These are phyloP conservation scores for Drosophila helvetica DNA, from an alignment of 2,888 invertebrate genomes.

Conservation along the genomic window DNA sequence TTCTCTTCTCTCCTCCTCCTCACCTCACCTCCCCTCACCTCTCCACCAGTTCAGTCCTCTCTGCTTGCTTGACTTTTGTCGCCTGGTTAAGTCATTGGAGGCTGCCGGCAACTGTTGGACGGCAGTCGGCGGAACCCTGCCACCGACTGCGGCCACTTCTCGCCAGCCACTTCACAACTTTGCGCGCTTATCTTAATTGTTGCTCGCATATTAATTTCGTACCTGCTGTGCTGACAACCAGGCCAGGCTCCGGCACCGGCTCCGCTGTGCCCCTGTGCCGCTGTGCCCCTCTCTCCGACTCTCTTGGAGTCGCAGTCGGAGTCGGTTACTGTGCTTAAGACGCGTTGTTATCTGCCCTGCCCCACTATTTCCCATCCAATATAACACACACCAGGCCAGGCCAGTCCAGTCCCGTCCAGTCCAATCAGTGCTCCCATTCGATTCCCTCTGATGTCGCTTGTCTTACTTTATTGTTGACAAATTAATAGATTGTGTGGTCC, in stretches of 20 bases:
- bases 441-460: constrained; percentile 47
- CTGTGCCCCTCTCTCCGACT: not conserved
- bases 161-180: constrained; percentile 71
- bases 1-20: not conserved
- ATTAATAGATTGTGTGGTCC: constrained; percentile 82
- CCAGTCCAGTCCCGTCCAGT: not conserved
- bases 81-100: constrained; percentile 62
- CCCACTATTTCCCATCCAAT: constrained; percentile 1
- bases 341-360: constrained; percentile 22
- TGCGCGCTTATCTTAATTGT: constrained; percentile 82
- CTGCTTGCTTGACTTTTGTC: constrained; percentile 30
- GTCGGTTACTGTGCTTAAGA: constrained; percentile 17
- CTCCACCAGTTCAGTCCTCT: not conserved
- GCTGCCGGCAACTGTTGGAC: constrained; percentile 41
- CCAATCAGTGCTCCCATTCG: constrained; percentile 30
- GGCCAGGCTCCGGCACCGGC: constrained; percentile 18
- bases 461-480: constrained; percentile 80
- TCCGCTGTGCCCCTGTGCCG: not conserved
- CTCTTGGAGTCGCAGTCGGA: not conserved
- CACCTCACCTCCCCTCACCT: too few relatives aligned
- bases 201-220: constrained; percentile 82
- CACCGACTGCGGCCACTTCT: constrained; percentile 70
- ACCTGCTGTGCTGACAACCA: constrained; percentile 78
- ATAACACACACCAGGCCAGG: not conserved
- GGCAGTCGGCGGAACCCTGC: constrained; percentile 38